Conservation (phyloP, 2,888 invertebrate genomes). For the Scaptomyza cyrtandrae region DNA sequence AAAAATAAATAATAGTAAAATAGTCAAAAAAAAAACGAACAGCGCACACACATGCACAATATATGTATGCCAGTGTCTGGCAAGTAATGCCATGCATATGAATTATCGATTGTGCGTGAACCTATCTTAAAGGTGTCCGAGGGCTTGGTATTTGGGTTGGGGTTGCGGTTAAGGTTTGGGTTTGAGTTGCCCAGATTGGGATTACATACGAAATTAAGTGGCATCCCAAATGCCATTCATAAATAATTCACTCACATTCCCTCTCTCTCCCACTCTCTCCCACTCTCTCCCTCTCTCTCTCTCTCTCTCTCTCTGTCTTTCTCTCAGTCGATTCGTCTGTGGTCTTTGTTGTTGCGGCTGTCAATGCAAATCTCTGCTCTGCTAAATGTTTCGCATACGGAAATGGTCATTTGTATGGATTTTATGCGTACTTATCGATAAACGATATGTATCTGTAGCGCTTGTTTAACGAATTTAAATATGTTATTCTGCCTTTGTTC, state of each 20-base stretch:
- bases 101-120: constrained; percentile 79
- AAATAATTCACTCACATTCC: constrained; percentile 67
- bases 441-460: constrained; percentile 53
- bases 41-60: constrained; percentile 20
- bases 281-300: too few species aligned
- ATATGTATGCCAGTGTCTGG: background rate
- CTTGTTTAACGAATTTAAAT: constrained; percentile 39
- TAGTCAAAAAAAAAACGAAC: constrained; percentile 42
- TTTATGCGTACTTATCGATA: constrained; percentile 51
- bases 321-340: background rate
- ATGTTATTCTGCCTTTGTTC: constrained; percentile 18
- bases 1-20: background rate
- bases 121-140: constrained; percentile 32
- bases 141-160: background rate
- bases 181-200: constrained; percentile 21
- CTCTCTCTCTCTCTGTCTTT: too few species aligned
- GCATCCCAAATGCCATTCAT: constrained; percentile 58
- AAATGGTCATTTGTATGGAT: constrained; percentile 65
- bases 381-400: constrained; percentile 46
- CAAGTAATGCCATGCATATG: constrained; percentile 64
- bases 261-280: background rate
- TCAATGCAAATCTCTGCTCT: constrained; percentile 39
- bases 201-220: constrained; percentile 74
- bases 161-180: background rate
- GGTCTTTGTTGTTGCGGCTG: constrained; percentile 7